phyloP scores from a whole-genome alignment of 2,888 invertebrate species.

The Eupithecia pulchellata region DNA sequence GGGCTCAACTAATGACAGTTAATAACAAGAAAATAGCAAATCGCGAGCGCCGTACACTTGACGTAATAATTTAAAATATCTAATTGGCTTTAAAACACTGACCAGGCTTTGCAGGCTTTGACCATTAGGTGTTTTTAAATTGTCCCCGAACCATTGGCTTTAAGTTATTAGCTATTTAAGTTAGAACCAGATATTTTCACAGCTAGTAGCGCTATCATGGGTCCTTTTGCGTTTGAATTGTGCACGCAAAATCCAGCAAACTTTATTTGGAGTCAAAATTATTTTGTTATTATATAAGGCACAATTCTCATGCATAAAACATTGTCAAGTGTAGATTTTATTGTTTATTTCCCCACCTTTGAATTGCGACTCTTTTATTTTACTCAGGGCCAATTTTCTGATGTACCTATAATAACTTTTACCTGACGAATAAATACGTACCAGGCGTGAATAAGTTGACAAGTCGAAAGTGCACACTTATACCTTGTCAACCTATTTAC shows the following conservation, averaged over 20 bases:
- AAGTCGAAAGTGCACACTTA: too few species aligned
- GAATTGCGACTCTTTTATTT: not conserved
- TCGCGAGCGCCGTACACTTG: slow-evolving; percentile 38
- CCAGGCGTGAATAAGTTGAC: too few species aligned
- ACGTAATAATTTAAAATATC: slow-evolving; percentile 39
- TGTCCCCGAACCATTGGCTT: slow-evolving; percentile 33
- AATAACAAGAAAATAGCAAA: slow-evolving; percentile 36
- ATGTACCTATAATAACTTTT: not conserved
- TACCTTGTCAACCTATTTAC: too few species aligned
- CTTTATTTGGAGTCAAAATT: not conserved
- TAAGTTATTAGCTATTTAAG: slow-evolving; percentile 31
- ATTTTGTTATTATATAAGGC: slow-evolving; percentile 1
- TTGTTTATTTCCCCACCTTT: not conserved
- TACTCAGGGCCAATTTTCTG: not conserved
- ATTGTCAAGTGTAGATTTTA: slow-evolving; percentile 9
- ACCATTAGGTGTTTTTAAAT: slow-evolving; percentile 32
- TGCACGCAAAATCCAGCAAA: slow-evolving; percentile 12
- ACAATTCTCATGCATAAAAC: slow-evolving; percentile 12
- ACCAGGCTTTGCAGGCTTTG: slow-evolving; percentile 35
- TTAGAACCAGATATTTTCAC: slow-evolving; percentile 20
- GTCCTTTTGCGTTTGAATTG: slow-evolving; percentile 25
- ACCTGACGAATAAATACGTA: too few species aligned
- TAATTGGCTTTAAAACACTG: slow-evolving; percentile 34
- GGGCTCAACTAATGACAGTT: slow-evolving; percentile 38
- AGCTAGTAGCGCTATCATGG: slow-evolving; percentile 35